A percentile compares a stretch with the other conserved stretches of the same genome.
These are phyloP conservation scores for Ceuthmochares aereus DNA, from an alignment of 2,113 vertebrate species.

Conservation along the genomic window DNA sequence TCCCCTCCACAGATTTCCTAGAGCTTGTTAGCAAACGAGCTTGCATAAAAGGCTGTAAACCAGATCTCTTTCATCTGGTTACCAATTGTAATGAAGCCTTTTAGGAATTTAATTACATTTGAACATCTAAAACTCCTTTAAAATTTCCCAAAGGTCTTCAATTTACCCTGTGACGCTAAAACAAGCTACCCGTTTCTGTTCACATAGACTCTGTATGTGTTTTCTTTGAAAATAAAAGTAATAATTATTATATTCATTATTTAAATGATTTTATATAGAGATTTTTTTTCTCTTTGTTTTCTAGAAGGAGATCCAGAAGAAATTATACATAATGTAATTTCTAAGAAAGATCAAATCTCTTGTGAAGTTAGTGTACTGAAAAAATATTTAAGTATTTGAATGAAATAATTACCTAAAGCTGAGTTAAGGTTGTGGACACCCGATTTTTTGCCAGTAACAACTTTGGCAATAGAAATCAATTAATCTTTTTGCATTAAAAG, in stretches of 20 bases:
- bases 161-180: not conserved
- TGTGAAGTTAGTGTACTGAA: not conserved
- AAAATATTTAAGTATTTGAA: not conserved
- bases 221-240: not conserved
- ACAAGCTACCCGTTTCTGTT: not conserved
- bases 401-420: not conserved
- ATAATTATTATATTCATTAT: not conserved
- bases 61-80: not conserved
- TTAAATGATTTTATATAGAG: not conserved
- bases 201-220: fast-evolving
- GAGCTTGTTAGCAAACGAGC: not conserved
- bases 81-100: not conserved
- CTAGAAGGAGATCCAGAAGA: not conserved
- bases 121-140: not conserved
- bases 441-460: not conserved
- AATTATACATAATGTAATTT: not conserved
- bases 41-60: not conserved
- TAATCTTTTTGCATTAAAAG: not conserved
- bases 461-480: not conserved
- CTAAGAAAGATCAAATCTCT: not conserved
- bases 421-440: not conserved
- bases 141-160: not conserved
- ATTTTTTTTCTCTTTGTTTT: not conserved
- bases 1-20: not conserved
- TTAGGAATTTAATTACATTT: not conserved